A percentile compares a stretch with the other conserved stretches of the same genome.
Evolutionary conservation across 2,888 invertebrate genomes (phyloP).

Genomic region (Drosophila hawaiiensis): DNA sequence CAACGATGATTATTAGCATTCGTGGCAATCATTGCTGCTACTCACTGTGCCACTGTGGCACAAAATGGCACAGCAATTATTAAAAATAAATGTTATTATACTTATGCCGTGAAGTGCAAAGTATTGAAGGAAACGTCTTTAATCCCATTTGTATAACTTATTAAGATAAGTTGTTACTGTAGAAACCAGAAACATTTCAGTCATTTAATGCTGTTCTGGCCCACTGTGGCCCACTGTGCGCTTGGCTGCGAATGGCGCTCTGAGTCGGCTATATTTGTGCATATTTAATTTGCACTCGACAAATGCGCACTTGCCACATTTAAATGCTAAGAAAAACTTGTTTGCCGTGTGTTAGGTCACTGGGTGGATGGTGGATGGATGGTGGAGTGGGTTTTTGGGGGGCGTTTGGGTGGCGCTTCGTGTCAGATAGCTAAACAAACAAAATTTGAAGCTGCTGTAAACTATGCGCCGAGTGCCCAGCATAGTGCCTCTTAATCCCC

Average conservation of each 20-base stretch:
- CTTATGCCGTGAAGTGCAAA: neutral
- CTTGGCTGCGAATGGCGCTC: conserved; percentile 31
- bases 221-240: conserved; percentile 23
- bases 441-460: conserved; percentile 50
- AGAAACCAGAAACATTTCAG: no score
- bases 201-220: neutral
- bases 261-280: conserved; percentile 54
- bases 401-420: conserved; percentile 13
- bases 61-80: neutral
- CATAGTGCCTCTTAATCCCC: neutral
- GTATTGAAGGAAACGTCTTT: no score
- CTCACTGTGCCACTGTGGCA: conserved; percentile 20
- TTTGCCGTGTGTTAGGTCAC: neutral
- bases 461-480: conserved; percentile 45
- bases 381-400: neutral
- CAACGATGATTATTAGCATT: neutral
- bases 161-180: no score
- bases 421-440: conserved; percentile 57
- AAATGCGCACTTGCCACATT: conserved; percentile 64
- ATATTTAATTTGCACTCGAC: conserved; percentile 79
- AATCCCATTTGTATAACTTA: no score
- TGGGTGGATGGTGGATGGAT: neutral
- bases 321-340: conserved; percentile 35
- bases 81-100: neutral
- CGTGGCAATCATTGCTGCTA: neutral